phyloP scores from a whole-genome alignment of 2,113 vertebrate genomes.

The Lutjanus erythropterus region DNA sequence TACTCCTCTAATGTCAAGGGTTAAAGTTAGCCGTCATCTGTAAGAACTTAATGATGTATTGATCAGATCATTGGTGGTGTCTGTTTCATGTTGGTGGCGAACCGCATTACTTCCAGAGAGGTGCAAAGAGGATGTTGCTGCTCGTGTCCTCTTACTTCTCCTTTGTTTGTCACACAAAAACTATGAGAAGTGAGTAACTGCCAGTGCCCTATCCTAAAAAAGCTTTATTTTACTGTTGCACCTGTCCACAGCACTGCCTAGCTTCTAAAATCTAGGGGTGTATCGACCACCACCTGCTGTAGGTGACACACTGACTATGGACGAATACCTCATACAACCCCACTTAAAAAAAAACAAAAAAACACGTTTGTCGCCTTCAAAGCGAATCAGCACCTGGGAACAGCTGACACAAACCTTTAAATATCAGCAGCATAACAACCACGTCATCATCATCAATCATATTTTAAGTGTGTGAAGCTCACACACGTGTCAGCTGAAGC shows the following conservation, averaged over 20 bases:
- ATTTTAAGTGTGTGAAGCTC: slow-evolving; percentile 22
- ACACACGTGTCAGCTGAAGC: slow-evolving; percentile 29
- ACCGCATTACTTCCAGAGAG: not conserved
- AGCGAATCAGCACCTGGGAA: slow-evolving; percentile 7
- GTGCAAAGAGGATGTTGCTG: no score
- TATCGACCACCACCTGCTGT: no score
- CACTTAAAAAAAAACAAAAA: no score
- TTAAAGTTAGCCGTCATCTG: not conserved
- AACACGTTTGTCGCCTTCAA: not conserved
- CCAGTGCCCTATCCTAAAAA: not conserved
- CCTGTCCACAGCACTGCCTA: no score
- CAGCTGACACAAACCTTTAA: slow-evolving; percentile 31
- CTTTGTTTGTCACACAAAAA: not conserved
- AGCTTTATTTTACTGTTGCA: not conserved
- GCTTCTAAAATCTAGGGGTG: no score
- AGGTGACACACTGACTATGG: no score
- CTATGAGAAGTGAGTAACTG: not conserved
- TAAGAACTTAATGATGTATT: not conserved
- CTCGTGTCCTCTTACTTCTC: not conserved
- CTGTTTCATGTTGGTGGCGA: not conserved
- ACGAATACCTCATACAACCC: no score
- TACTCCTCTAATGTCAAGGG: not conserved
- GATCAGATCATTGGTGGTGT: not conserved
- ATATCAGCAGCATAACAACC: slow-evolving; percentile 12
- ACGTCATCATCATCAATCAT: slow-evolving; percentile 52